Conservation (phyloP, 1,140 invertebrate species). For the Aphidius gifuensis region DNA sequence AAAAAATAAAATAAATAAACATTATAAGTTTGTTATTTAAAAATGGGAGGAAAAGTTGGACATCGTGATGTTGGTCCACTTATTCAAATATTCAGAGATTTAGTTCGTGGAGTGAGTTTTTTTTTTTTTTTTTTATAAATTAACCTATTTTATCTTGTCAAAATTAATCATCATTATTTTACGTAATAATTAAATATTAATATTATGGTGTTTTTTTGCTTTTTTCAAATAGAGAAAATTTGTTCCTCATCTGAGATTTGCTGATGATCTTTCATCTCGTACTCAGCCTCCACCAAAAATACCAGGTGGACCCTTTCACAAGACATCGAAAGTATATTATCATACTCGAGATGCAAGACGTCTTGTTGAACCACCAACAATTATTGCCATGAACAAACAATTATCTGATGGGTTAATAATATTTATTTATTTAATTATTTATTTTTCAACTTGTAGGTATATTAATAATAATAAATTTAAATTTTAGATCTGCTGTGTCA, state of each 20-base stretch:
- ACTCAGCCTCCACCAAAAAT: conserved; percentile 74
- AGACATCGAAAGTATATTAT: conserved; percentile 77
- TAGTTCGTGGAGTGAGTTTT: conserved; percentile 17
- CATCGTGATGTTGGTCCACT: conserved; percentile 21
- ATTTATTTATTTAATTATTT: not conserved
- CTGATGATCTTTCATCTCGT: conserved; percentile 61
- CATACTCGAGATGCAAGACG: conserved; percentile 71
- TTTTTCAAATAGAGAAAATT: conserved; percentile 10
- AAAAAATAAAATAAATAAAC: no score
- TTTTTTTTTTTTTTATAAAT: conserved; percentile 1
- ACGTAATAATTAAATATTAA: not conserved
- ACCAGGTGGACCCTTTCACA: conserved; percentile 72
- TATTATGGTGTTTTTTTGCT: not conserved
- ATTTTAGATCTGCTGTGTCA: conserved; percentile 15
- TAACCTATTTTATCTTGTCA: not conserved
- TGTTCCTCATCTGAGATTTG: conserved; percentile 56
- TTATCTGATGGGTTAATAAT: conserved; percentile 22
- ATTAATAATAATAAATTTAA: not conserved
- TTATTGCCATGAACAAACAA: conserved; percentile 45
- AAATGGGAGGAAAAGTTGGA: conserved; percentile 19
- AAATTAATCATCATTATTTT: not conserved
- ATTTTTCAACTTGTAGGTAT: not conserved
- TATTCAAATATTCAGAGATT: conserved; percentile 4
- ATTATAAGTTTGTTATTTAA: not conserved
- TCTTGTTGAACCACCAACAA: conserved; percentile 66